These are phyloP conservation scores for Chrysotoxum bicinctum DNA, from an alignment of 2,888 invertebrate species.

Conservation along the genomic window DNA sequence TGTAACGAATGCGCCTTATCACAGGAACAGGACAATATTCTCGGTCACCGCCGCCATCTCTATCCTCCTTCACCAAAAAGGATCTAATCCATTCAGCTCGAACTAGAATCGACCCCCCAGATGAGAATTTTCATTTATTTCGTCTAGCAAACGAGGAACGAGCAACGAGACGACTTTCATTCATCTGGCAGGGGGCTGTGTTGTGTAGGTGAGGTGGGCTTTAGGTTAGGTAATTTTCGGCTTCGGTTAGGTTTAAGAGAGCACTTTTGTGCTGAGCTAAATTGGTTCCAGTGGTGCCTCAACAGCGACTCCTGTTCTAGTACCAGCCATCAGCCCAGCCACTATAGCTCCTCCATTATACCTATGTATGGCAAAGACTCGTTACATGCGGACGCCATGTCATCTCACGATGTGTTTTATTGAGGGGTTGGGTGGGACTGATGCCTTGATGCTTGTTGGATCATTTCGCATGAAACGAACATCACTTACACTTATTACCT, in stretches of 20 bases:
- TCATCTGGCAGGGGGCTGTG: background rate
- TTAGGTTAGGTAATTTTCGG: constrained; percentile 64
- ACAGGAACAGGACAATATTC: constrained; percentile 62
- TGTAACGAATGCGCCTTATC: constrained; percentile 68
- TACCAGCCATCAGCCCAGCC: background rate
- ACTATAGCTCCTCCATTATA: background rate
- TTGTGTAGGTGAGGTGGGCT: background rate
- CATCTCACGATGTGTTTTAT: constrained; percentile 36
- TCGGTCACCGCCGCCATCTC: background rate
- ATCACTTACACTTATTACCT: constrained; percentile 72
- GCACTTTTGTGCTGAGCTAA: constrained; percentile 68
- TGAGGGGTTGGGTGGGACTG: constrained; percentile 29
- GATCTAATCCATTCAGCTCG: constrained; percentile 57
- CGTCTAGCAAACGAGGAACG: constrained; percentile 35
- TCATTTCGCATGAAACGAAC: constrained; percentile 70
- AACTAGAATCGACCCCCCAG: constrained; percentile 48
- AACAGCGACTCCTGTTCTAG: constrained; percentile 8
- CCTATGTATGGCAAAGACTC: background rate
- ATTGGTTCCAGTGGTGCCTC: constrained; percentile 67
- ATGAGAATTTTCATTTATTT: constrained; percentile 55
- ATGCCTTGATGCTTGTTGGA: constrained; percentile 54
- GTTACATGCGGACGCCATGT: constrained; percentile 56
- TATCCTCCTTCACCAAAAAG: background rate
- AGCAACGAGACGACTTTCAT: constrained; percentile 1
- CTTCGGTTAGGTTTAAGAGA: constrained; percentile 62